Base-by-base conservation (phyloP, 2,797 vertebrate species). In the Gephyroberyx darwinii region DNA sequence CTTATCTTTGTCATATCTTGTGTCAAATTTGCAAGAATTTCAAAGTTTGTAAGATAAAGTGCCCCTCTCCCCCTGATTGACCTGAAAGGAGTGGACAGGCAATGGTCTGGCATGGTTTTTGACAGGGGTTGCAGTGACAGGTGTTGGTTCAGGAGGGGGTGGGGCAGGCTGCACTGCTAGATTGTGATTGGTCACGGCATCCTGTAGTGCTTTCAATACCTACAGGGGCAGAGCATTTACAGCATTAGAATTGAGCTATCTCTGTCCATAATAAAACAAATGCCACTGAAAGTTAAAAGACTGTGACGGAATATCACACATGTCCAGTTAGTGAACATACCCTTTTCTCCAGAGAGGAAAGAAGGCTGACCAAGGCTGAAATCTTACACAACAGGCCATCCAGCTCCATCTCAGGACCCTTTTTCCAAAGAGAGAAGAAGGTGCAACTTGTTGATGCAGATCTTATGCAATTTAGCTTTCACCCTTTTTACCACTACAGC, bases 301-400 rank as follows among this genome's bases (percentile, higher is more conserved):
- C 7, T 35, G 1, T 3, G 2, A 74, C 3, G 54, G 51, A 12
- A 12, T 22, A 4, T 12, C 8, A 56, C n/a, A 43, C 7, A 16
- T 19, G 2, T 20, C 8, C 30, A n/a, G 35, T 5, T 19, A 19
- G 10, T 41, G 56, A 62, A 74, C 75, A 2, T 81, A 96, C 96
- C 93, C 93, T 95, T 85, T 95, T 95, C 84, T 96, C 96, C 84
- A 96, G 68, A 0, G 94, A 95, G 26, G 95, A 94, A 1, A 96
- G 93, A 56, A 96, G 93, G 55, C 94, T 93, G 83, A 94, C 94
- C 80, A 96, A 89, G 0, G 93, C 70, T 37, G 94, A 93, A 74
- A 96, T 94, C 89, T 96, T 96, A 81, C 57, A 92, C 75, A 96
- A 74, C 82, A 96, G 86, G 77, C 82, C 86, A 67, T 96, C 95